A percentile compares a stretch with the other conserved stretches of the same genome.
phyloP scores from a whole-genome alignment of 2,888 invertebrate genomes.

The Megastigmus dorsalis region DNA sequence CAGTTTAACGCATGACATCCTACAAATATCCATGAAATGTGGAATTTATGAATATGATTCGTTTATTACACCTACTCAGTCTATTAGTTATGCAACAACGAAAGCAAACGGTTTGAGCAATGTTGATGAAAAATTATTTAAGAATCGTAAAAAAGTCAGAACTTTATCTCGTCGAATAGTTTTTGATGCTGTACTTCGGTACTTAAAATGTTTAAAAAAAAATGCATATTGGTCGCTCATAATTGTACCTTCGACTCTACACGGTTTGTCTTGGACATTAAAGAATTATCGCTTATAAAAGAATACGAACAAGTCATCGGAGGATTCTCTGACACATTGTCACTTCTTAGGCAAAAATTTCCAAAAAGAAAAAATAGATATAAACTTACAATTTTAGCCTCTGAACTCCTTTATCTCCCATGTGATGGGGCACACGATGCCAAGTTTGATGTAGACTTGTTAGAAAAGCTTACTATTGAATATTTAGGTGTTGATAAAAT shows the following conservation, averaged over 20 bases:
- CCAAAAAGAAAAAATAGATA: not conserved
- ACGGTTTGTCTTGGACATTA: not conserved
- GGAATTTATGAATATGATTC: conserved; percentile 13
- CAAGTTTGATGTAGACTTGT: not conserved
- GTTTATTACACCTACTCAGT: conserved; percentile 34
- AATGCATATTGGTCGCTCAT: conserved; percentile 41
- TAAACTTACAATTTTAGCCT: conserved; percentile 12
- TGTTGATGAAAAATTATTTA: conserved; percentile 18
- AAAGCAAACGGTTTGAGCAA: conserved; percentile 32
- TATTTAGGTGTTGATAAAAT: not conserved
- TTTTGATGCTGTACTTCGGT: conserved; percentile 12
- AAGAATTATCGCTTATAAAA: not conserved
- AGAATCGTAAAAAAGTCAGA: conserved; percentile 26
- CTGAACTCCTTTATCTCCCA: not conserved
- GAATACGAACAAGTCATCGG: not conserved
- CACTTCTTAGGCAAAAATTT: conserved; percentile 10
- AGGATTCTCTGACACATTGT: conserved; percentile 19
- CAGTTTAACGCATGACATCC: conserved; percentile 18
- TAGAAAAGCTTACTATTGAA: conserved; percentile 1
- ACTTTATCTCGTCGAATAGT: conserved; percentile 18
- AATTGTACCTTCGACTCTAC: conserved; percentile 39
- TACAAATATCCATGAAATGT: conserved; percentile 39
- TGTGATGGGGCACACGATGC: conserved; percentile 26
- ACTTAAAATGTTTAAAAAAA: conserved; percentile 25
- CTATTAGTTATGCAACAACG: conserved; percentile 9